Percentiles rank a stretch among this genome's conserved stretches.
Evolutionary conservation across 2,797 vertebrate species (phyloP).

Genomic region (Tapirus indicus): DNA sequence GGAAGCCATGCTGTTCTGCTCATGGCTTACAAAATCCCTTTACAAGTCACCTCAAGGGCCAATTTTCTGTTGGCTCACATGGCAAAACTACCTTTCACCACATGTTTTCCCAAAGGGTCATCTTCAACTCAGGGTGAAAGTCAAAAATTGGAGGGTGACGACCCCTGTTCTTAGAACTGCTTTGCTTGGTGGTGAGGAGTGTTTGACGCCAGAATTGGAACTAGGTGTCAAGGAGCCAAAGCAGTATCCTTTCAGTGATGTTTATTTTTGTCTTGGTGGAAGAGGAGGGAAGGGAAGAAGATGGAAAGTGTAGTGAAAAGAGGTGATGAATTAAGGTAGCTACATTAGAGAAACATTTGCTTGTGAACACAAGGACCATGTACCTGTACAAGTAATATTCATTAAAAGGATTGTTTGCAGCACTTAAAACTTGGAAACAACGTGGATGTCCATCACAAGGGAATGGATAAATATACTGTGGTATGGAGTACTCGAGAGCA

Average conservation of each 20-base stretch:
- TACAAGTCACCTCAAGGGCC: constrained; percentile 94
- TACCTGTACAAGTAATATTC: neutral
- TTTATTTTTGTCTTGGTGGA: constrained; percentile 17
- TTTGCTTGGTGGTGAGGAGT: constrained; percentile 40
- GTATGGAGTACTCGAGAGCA: neutral
- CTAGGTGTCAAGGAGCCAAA: constrained; percentile 29
- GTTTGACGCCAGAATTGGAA: constrained; percentile 56
- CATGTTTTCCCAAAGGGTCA: constrained; percentile 85
- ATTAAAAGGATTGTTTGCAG: neutral
- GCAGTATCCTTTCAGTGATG: neutral
- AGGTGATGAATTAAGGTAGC: neutral
- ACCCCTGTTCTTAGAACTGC: constrained; percentile 72
- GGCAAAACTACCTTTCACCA: constrained; percentile 86
- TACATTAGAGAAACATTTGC: neutral
- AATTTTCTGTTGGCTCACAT: constrained; percentile 92
- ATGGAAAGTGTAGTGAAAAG: neutral
- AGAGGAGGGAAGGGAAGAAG: neutral
- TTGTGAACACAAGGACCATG: neutral
- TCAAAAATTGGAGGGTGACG: neutral
- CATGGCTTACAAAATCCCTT: constrained; percentile 92
- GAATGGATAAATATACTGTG: neutral
- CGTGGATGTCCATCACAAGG: neutral
- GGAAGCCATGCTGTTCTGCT: constrained; percentile 94
- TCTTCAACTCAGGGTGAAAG: constrained; percentile 62
- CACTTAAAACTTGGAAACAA: neutral